Conservation (phyloP, 2,888 invertebrate species). For the Maniola hyperantus region DNA sequence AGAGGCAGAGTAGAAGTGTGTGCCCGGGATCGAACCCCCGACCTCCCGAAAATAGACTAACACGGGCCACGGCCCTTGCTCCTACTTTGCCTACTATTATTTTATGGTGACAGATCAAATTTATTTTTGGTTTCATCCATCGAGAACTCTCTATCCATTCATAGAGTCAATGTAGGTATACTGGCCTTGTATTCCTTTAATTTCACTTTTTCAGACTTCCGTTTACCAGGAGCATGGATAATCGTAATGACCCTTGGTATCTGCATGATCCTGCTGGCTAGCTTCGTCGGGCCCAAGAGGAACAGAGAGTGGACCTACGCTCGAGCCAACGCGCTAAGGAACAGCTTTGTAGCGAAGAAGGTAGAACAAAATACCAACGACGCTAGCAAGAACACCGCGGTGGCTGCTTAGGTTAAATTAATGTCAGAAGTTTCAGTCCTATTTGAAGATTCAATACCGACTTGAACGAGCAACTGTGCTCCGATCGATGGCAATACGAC, state of each 20-base stretch:
- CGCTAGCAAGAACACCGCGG: slow-evolving; percentile 38
- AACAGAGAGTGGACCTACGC: slow-evolving; percentile 56
- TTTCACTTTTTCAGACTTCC: slow-evolving; percentile 10
- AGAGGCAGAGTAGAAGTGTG: too few species aligned
- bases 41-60: too few species aligned
- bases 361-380: slow-evolving; percentile 18
- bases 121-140: too few species aligned
- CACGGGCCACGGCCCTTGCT: too few species aligned
- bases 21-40: too few species aligned
- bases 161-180: too few species aligned
- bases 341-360: slow-evolving; percentile 50
- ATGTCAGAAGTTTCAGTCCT: not conserved
- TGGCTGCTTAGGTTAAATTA: slow-evolving; percentile 34
- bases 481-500: too few species aligned
- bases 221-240: slow-evolving; percentile 43
- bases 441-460: too few species aligned
- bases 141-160: too few species aligned
- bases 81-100: too few species aligned
- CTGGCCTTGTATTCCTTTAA: not conserved
- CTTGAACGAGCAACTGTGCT: too few species aligned
- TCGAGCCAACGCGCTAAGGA: slow-evolving; percentile 48
- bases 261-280: slow-evolving; percentile 41
- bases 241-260: slow-evolving; percentile 45
- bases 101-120: too few species aligned
- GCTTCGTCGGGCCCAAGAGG: slow-evolving; percentile 50